Percentiles rank a stretch among this genome's conserved stretches.
phyloP scores from a whole-genome alignment of 2,888 invertebrate species.

The Cerastoderma edule region DNA sequence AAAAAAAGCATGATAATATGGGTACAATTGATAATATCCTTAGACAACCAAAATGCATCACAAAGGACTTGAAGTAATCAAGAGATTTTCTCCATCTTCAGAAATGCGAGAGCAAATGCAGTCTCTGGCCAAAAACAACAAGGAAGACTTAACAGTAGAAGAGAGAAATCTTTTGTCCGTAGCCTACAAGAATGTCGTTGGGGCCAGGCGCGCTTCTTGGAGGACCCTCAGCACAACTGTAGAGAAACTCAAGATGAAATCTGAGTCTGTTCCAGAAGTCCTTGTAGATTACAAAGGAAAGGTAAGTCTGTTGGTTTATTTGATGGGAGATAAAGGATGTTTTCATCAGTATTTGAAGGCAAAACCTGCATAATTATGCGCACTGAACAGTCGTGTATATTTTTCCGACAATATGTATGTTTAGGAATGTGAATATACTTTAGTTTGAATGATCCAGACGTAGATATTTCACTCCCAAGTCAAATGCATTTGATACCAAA shows the following conservation, averaged over 20 bases:
- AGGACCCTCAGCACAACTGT: no score
- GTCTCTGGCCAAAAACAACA: conserved; percentile 97
- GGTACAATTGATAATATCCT: background rate
- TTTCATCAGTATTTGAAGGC: background rate
- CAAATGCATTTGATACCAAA: no score
- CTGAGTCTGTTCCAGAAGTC: conserved; percentile 87
- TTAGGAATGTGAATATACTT: background rate
- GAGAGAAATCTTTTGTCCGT: conserved; percentile 98
- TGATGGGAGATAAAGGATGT: background rate
- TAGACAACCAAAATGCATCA: background rate
- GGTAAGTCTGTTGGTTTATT: no score
- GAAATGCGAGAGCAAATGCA: conserved; percentile 99
- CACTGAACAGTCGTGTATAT: background rate
- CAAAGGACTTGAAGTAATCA: background rate
- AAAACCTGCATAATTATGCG: background rate
- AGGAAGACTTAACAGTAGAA: conserved; percentile 97
- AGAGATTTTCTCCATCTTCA: conserved; percentile 84
- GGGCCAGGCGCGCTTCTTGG: conserved; percentile 98
- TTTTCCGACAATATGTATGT: background rate
- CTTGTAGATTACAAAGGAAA: background rate
- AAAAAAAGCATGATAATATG: background rate
- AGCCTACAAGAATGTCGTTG: conserved; percentile 99
- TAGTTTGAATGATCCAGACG: background rate
- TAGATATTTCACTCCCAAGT: background rate
- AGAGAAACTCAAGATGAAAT: no score